These are phyloP conservation scores for Raja brachyura DNA, from an alignment of 2,113 vertebrate species.

Conservation along the genomic window DNA sequence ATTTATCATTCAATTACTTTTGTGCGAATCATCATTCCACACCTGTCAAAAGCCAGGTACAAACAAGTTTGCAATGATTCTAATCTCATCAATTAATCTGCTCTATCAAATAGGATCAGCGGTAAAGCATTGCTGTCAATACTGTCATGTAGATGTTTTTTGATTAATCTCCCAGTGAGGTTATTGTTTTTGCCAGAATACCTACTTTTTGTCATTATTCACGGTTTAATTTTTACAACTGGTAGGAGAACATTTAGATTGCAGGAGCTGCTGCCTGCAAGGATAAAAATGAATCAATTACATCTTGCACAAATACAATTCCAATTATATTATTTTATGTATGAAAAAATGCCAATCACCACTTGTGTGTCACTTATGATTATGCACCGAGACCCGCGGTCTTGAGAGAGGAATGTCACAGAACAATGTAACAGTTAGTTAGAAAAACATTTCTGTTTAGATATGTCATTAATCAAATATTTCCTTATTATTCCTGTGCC, in stretches of 20 bases:
- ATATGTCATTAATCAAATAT: neutral
- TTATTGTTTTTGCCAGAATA: conserved; percentile 7
- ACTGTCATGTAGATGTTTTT: neutral
- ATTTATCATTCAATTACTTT: neutral
- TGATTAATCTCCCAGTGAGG: neutral
- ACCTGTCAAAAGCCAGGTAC: no score
- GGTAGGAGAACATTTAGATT: neutral
- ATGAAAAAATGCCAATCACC: neutral
- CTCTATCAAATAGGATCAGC: neutral
- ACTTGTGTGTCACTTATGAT: neutral
- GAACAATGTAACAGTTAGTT: neutral
- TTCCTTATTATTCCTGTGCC: neutral
- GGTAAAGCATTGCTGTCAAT: neutral
- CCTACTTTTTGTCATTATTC: conserved; percentile 12
- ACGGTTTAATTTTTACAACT: neutral
- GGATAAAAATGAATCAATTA: neutral
- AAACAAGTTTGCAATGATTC: conserved; percentile 1
- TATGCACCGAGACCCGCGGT: neutral
- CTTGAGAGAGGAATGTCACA: neutral
- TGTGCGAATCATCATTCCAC: neutral
- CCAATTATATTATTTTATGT: neutral
- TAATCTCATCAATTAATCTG: conserved; percentile 20
- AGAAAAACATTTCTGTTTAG: neutral
- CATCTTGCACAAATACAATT: neutral
- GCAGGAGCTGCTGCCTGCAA: neutral